Conservation (phyloP, 2,888 invertebrate species). For the Nemotelus nigrinus region DNA sequence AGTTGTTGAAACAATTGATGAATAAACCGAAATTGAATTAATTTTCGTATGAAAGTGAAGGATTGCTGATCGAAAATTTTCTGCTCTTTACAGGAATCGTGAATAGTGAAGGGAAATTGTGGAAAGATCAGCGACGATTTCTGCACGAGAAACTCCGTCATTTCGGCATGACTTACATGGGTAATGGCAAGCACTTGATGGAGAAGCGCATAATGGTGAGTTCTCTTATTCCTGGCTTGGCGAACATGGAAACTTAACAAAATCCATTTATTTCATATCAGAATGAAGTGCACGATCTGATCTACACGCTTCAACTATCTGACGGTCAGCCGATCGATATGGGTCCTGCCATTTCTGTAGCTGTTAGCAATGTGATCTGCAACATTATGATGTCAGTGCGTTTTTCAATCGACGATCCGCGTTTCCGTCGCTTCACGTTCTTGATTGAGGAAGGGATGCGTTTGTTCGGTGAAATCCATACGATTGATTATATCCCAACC, state of each 20-base stretch:
- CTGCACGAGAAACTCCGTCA: conserved; percentile 84
- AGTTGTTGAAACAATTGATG: too few species aligned
- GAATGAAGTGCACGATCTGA: conserved; percentile 81
- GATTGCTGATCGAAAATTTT: neutral
- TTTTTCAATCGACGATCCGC: conserved; percentile 79
- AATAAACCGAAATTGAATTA: neutral
- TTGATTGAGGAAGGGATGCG: conserved; percentile 93
- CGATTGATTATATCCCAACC: conserved; percentile 85
- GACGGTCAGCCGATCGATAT: conserved; percentile 78
- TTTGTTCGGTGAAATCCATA: conserved; percentile 83
- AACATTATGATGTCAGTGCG: conserved; percentile 89
- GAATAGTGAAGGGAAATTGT: conserved; percentile 87
- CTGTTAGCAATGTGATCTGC: conserved; percentile 91
- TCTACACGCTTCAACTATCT: conserved; percentile 72
- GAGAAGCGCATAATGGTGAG: conserved; percentile 85
- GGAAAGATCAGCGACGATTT: conserved; percentile 91
- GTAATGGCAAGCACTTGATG: conserved; percentile 82
- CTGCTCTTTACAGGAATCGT: conserved; percentile 77
- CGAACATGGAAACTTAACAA: conserved; percentile 5
- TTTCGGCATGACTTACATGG: conserved; percentile 89
- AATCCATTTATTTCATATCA: conserved; percentile 57
- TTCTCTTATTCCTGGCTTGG: conserved; percentile 48
- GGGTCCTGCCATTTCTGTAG: conserved; percentile 79
- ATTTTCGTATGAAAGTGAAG: neutral
- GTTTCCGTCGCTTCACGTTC: conserved; percentile 82